A percentile compares a stretch with the other conserved stretches of the same genome.
These are phyloP conservation scores for Micromesistius poutassou DNA, from an alignment of 2,797 vertebrate species.

Conservation along the genomic window DNA sequence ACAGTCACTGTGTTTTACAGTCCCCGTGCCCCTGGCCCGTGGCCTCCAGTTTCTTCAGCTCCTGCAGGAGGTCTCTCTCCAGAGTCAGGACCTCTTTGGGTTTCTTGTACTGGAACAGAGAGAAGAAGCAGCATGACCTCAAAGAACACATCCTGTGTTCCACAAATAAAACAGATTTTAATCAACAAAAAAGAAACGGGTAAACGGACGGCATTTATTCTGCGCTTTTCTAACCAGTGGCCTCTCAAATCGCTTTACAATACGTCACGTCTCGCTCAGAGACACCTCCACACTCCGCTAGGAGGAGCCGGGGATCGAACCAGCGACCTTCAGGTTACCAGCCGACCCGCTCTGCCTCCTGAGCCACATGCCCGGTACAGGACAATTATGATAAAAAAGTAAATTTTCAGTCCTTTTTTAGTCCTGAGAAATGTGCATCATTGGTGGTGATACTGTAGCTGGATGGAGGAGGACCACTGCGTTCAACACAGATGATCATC, in stretches of 20 bases:
- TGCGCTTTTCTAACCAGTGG: too few species aligned
- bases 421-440: not conserved
- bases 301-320: too few species aligned
- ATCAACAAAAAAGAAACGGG: not conserved
- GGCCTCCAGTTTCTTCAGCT: slow-evolving; percentile 88
- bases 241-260: too few species aligned
- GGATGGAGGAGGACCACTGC: not conserved
- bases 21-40: slow-evolving; percentile 78
- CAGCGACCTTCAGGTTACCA: too few species aligned
- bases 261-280: too few species aligned
- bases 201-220: too few species aligned
- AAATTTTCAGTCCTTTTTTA: not conserved
- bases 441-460: not conserved
- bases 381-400: not conserved
- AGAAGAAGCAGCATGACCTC: slow-evolving; percentile 41
- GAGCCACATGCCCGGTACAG: too few species aligned
- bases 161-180: not conserved
- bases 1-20: slow-evolving; percentile 89
- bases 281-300: too few species aligned
- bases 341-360: too few species aligned
- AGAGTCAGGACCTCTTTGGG: slow-evolving; percentile 86
- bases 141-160: slow-evolving; percentile 15
- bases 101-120: slow-evolving; percentile 85
- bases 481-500: not conserved
- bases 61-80: slow-evolving; percentile 86